Conservation (phyloP, 1,140 invertebrate genomes). For the Cydia pomonella region DNA sequence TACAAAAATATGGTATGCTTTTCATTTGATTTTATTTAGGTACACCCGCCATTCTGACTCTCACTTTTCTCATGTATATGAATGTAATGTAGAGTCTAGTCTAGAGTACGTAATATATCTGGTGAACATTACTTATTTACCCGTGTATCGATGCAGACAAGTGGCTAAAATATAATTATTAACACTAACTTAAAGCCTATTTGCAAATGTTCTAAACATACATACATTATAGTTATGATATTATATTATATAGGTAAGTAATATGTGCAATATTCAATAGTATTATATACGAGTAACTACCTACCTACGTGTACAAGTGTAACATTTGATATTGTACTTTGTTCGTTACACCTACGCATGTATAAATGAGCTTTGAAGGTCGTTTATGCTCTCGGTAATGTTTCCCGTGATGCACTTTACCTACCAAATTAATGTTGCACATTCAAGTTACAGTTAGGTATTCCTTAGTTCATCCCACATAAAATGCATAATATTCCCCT, state of each 20-base stretch:
- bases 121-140: too few relatives aligned
- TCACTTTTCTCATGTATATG: not conserved
- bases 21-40: too few relatives aligned
- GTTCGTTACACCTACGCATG: constrained; percentile 3
- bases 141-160: too few relatives aligned
- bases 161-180: too few relatives aligned
- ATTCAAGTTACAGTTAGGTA: constrained; percentile 27
- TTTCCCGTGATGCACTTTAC: not conserved
- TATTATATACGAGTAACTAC: too few relatives aligned
- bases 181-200: too few relatives aligned
- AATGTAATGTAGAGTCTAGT: not conserved
- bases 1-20: too few relatives aligned
- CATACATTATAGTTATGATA: too few relatives aligned
- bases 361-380: constrained; percentile 27
- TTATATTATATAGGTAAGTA: too few relatives aligned
- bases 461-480: not conserved
- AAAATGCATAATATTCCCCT: not conserved
- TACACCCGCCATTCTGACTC: too few relatives aligned
- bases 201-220: too few relatives aligned
- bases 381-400: constrained; percentile 19
- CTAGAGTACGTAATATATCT: not conserved
- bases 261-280: too few relatives aligned
- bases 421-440: not conserved
- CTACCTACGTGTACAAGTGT: not conserved
- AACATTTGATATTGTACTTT: constrained; percentile 10